Evolutionary conservation across 2,888 invertebrate species (phyloP).

Genomic region (Lithophane leautieri): DNA sequence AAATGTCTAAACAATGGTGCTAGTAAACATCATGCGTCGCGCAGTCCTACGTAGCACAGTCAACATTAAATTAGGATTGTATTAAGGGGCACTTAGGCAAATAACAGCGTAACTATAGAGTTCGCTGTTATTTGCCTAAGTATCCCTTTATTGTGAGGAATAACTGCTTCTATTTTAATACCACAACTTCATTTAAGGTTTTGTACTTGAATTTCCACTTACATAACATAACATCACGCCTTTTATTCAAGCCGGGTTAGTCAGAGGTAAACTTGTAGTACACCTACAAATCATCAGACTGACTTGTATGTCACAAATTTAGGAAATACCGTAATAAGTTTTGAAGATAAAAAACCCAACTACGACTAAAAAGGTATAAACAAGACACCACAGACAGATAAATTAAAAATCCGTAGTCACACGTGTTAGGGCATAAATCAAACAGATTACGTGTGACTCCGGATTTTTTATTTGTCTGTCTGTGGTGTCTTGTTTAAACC

Average conservation of each 20-base stretch:
- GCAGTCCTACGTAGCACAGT: background rate
- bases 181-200: background rate
- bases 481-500: too few species aligned
- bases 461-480: too few species aligned
- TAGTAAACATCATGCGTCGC: too few species aligned
- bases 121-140: background rate
- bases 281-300: background rate
- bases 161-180: background rate
- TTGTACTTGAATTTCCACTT: background rate
- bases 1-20: background rate
- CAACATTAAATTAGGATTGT: background rate
- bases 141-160: background rate
- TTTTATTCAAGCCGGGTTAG: background rate
- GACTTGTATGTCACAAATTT: background rate
- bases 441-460: too few species aligned
- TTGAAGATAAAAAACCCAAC: background rate
- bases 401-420: too few species aligned
- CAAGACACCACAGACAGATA: too few species aligned
- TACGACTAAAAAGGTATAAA: too few species aligned
- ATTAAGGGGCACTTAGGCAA: too few species aligned
- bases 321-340: background rate
- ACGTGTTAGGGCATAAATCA: too few species aligned
- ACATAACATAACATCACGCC: background rate
- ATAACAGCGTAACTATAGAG: too few species aligned
- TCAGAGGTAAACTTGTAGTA: background rate